Evolutionary conservation across 1,140 invertebrate genomes (phyloP).

Genomic region (Leptinotarsa defecta): DNA sequence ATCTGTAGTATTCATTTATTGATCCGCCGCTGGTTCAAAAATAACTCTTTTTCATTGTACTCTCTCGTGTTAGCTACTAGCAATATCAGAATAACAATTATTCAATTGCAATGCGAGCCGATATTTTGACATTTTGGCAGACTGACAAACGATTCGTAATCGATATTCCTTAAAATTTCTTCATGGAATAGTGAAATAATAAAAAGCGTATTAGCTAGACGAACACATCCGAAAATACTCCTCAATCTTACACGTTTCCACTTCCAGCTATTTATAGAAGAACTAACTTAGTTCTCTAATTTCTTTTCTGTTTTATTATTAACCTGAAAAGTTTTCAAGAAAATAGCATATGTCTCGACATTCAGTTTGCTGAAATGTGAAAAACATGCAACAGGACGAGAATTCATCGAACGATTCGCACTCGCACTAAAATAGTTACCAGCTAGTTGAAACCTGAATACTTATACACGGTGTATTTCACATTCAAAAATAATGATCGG

Average conservation of each 20-base stretch:
- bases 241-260: conserved; percentile 20
- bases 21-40: too few relatives aligned
- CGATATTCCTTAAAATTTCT: not conserved
- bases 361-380: not conserved
- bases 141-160: conserved; percentile 3
- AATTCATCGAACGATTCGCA: too few relatives aligned
- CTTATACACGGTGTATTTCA: too few relatives aligned
- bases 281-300: conserved; percentile 15
- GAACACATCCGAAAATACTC: conserved; percentile 22
- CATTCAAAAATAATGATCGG: too few relatives aligned
- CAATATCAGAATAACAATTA: not conserved
- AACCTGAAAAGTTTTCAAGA: conserved; percentile 22
- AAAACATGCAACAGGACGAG: not conserved
- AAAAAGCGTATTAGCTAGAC: conserved; percentile 25
- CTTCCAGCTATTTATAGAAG: conserved; percentile 20
- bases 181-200: conserved; percentile 15
- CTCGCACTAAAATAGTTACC: too few relatives aligned
- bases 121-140: not conserved
- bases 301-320: conserved; percentile 25
- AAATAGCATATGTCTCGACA: conserved; percentile 11
- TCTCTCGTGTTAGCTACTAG: too few relatives aligned
- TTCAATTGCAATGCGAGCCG: not conserved
- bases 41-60: too few relatives aligned
- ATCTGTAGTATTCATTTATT: too few relatives aligned
- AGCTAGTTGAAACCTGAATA: too few relatives aligned